Evolutionary conservation across 2,797 vertebrate species (phyloP).

Genomic region (Miichthys miiuy): DNA sequence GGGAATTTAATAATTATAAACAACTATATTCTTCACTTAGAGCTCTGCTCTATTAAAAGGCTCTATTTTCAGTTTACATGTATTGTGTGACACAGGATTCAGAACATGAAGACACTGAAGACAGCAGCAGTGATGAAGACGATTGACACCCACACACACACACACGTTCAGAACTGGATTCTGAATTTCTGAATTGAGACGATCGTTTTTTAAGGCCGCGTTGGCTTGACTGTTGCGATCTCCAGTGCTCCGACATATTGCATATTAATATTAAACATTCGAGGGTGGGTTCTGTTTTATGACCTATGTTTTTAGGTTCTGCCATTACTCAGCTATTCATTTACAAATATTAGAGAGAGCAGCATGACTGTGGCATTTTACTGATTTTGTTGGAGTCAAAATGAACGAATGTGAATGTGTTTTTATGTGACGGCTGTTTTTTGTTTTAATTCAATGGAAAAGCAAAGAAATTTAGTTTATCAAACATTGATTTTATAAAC

Average conservation of each 20-base stretch:
- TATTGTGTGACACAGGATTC: conserved; percentile 70
- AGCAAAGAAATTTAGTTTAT: too few species aligned
- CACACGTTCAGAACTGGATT: too few species aligned
- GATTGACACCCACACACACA: too few species aligned
- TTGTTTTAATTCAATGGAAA: too few species aligned
- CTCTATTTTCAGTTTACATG: background rate
- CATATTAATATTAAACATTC: background rate
- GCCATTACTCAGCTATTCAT: background rate
- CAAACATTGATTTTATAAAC: too few species aligned
- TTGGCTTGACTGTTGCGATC: background rate
- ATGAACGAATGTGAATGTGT: too few species aligned
- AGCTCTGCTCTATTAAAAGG: background rate
- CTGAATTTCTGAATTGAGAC: too few species aligned
- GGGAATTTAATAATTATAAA: too few species aligned
- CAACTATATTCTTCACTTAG: background rate
- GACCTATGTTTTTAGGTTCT: background rate
- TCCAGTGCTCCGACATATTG: background rate
- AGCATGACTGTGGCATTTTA: background rate
- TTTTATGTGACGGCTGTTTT: too few species aligned
- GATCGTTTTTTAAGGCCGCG: background rate
- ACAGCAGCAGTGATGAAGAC: conserved; percentile 62
- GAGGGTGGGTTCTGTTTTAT: background rate
- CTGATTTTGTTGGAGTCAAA: background rate
- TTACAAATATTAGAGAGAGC: background rate
- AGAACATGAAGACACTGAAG: conserved; percentile 67